These are phyloP conservation scores for Mus musculus DNA, from an alignment of 2,113 vertebrate species.

Conservation along the genomic window GRCm39 chr9:71202501-71203000, in stretches of 20 bases:
- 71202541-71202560: constrained; percentile 3
- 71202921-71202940: constrained; percentile 12
- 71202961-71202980: not conserved
- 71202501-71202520: not conserved
- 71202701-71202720: constrained; percentile 37
- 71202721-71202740: not conserved
- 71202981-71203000: not conserved
- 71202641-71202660: constrained; percentile 52
- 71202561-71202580: not conserved
- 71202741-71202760: not conserved
- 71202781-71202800: constrained; percentile 31
- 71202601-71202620: constrained; percentile 72
- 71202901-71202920: not conserved
- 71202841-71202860: not conserved
- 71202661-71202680: constrained; percentile 65
- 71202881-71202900: not conserved
- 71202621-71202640: constrained; percentile 25
- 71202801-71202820: not conserved
- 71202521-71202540: not conserved
- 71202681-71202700: constrained; percentile 66
- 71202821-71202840: constrained; percentile 23
- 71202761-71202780: not conserved
- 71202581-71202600: constrained; percentile 52
- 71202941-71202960: fast-evolving
- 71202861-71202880: not conserved